These are phyloP conservation scores for Podotricha telesiphe DNA, from an alignment of 2,888 invertebrate species.

Conservation along the genomic window DNA sequence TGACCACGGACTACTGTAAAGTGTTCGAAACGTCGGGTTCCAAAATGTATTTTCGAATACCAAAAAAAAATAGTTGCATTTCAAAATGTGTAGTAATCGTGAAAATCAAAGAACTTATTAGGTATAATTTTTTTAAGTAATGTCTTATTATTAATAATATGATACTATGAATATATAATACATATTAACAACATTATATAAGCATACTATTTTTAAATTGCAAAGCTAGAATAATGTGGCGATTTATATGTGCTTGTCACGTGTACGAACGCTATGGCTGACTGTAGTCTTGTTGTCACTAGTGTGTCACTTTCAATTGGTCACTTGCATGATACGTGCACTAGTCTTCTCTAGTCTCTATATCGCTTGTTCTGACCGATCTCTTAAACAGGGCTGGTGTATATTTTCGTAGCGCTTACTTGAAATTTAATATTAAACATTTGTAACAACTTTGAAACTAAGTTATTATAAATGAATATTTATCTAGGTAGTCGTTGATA, in stretches of 20 bases:
- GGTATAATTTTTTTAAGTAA: too few relatives aligned
- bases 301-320: conserved; percentile 47
- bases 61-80: too few relatives aligned
- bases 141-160: not conserved
- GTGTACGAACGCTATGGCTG: conserved; percentile 18
- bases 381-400: not conserved
- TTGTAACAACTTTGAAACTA: not conserved
- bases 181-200: not conserved
- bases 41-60: too few relatives aligned
- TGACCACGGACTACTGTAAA: too few relatives aligned
- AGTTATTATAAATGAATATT: too few relatives aligned
- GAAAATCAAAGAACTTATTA: too few relatives aligned
- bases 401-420: not conserved
- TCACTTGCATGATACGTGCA: conserved; percentile 69
- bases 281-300: conserved; percentile 29
- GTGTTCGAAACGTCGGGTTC: too few relatives aligned
- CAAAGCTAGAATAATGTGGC: conserved; percentile 11
- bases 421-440: not conserved
- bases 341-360: conserved; percentile 29
- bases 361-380: not conserved
- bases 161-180: not conserved
- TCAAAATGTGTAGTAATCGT: too few relatives aligned
- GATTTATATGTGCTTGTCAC: not conserved
- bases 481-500: too few relatives aligned
- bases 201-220: not conserved